Evolutionary conservation across 2,797 vertebrate genomes (phyloP), one percentile per base, ranked within the genome.

Genomic region (Acropternis orthonyx): DNA sequence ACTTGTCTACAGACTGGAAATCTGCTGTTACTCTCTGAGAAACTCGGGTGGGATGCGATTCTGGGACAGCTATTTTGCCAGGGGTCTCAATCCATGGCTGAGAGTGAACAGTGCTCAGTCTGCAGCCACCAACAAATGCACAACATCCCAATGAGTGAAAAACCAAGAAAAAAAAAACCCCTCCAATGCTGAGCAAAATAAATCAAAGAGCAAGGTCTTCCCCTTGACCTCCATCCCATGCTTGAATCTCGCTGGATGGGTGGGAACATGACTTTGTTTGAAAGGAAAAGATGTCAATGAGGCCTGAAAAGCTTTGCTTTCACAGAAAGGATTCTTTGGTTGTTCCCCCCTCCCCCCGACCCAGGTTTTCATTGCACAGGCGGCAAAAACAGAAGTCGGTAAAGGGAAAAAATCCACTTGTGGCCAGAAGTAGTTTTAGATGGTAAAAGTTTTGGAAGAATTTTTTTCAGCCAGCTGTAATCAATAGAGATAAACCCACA

Each of bases 141-240:
- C 75, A 94, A 56, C 22, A 37, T 61, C 79, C 32, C 22, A 67
- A 16, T 1, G 32, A 85, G 18, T 34, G 5, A 63, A 88, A 92
- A 88, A 27, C 0, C 12, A 10, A 69, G 30, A 1, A 9, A 1
- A 36, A 51, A 12, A 1, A 44, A 23, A 1, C 0, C 9, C 5
- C 30, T 43, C 9, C 30, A 62, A 17, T 1, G 4, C 66, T 39
- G 39, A 89, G 73, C 12, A 71, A 82, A 77, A 65, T 34, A 91
- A 88, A 95, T 88, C 65, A 80, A 92, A 94, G 89, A 39, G 3
- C 3, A 15, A 80, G 85, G 72, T 91, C 89, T 89, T 96, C 65
- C 82, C 72, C 82, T 93, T 92, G 95, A 95, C 92, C 89, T 86
- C 79, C n/a, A 26, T 49, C 51, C 43, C 17, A 2, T 55, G 55